These are phyloP conservation scores for Plectropomus leopardus DNA, from an alignment of 2,113 vertebrate species.

Conservation along the genomic window DNA sequence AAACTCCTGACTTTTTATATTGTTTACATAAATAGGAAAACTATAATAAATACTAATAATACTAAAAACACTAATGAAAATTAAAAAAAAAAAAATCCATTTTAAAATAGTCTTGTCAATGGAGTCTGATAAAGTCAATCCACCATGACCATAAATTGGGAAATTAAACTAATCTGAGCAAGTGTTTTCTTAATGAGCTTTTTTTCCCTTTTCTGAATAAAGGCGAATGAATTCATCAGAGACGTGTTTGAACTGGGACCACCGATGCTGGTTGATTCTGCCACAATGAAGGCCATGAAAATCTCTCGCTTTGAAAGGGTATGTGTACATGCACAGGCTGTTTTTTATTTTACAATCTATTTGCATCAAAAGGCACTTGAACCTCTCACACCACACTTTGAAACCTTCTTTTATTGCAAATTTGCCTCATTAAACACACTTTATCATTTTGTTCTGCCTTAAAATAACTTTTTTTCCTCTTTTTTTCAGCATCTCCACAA, in stretches of 20 bases:
- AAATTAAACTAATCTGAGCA: too few species aligned
- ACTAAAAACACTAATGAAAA: too few species aligned
- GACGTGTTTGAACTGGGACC: constrained; percentile 98
- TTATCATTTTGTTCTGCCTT: neutral
- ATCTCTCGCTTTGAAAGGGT: constrained; percentile 96
- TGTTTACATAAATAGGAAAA: too few species aligned
- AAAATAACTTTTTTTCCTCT: neutral
- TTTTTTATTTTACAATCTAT: neutral
- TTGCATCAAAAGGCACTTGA: neutral
- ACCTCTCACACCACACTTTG: neutral
- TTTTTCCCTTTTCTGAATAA: neutral
- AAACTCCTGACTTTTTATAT: too few species aligned
- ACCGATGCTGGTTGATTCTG: constrained; percentile 92
- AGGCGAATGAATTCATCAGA: constrained; percentile 97
- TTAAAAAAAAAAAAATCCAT: too few species aligned
- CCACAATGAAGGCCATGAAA: constrained; percentile 95
- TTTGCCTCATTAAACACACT: neutral
- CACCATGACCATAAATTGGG: too few species aligned
- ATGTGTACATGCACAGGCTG: neutral
- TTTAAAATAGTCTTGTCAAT: too few species aligned
- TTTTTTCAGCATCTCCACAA: constrained; percentile 93
- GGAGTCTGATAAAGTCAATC: too few species aligned
- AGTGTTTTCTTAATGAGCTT: neutral
- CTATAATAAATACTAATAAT: too few species aligned
- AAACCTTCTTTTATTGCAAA: too few species aligned